phyloP scores from a whole-genome alignment of 2,888 invertebrate species.

The Stenichneumon culpator region DNA sequence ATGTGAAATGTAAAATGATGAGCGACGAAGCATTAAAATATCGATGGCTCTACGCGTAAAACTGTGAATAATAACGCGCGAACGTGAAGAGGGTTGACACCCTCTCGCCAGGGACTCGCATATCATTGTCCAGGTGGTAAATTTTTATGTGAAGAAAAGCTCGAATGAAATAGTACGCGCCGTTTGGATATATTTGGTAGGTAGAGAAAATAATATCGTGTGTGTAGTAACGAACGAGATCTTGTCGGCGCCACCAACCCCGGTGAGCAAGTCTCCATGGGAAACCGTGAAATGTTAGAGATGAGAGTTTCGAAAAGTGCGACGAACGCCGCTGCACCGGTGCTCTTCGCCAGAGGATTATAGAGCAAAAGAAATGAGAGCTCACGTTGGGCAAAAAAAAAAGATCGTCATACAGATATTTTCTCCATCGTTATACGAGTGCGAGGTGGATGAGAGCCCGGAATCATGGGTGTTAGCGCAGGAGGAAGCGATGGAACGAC shows the following conservation, averaged over 20 bases:
- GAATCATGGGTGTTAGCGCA: neutral
- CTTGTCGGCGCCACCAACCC: neutral
- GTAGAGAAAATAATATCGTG: slow-evolving; percentile 8
- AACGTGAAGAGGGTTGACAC: neutral
- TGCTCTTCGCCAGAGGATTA: neutral
- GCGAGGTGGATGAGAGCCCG: slow-evolving; percentile 17
- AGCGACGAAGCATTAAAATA: slow-evolving; percentile 30
- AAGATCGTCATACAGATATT: slow-evolving; percentile 3
- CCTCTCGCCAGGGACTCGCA: neutral
- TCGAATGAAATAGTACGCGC: slow-evolving; percentile 5
- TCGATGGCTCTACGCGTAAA: slow-evolving; percentile 18
- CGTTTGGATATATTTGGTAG: neutral
- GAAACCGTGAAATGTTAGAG: slow-evolving; percentile 42
- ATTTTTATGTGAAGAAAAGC: slow-evolving; percentile 22
- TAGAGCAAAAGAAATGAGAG: slow-evolving; percentile 11
- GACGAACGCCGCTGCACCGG: slow-evolving; percentile 38
- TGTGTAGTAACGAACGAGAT: neutral
- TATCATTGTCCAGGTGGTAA: neutral
- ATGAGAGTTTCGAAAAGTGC: slow-evolving; percentile 31
- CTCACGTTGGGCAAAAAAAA: neutral
- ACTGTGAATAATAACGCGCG: slow-evolving; percentile 15
- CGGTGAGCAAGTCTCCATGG: slow-evolving; percentile 46
- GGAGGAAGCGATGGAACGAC: neutral
- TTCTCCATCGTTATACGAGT: slow-evolving; percentile 2
- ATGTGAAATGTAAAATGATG: neutral